Base-by-base conservation (phyloP, 2,888 invertebrate species). In the Nezara viridula region DNA sequence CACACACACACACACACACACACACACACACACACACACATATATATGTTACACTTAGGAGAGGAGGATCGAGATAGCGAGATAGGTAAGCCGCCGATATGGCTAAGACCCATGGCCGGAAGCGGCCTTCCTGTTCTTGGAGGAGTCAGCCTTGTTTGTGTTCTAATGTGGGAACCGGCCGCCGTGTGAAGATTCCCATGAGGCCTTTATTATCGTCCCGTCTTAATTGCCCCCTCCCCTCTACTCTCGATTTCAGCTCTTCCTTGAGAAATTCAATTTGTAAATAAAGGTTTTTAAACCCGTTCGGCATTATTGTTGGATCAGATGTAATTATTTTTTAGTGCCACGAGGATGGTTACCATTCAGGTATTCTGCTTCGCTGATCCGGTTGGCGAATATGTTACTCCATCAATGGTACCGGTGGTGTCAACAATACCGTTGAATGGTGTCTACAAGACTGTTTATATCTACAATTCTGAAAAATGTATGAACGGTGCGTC, bases 141-240 rank as follows among this genome's bases (percentile, higher is more conserved):
- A 44, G 44, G 81, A 81, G 81, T 47, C 81, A 81, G 81, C n/a
- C 81, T 81, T 44, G 81, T 81, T 81, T 81, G 44, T 81, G 81
- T 81, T 81, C 44, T 81, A 81, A 81, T 81, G 81, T 81, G 81
- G 81, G 81, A 81, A 81, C 81, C n/a, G 44, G 2, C n/a, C n/a
- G 81, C 47, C 81, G 81, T 81, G 81, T 81, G 81, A 81, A 81
- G 81, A 81, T 81, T 81, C 81, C 81, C 81, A 81, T 47, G 81
- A 1, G 24, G 2, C 44, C 81, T 81, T 81, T 81, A 81, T 81
- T 81, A 81, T 81, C 81, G 24, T 44, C n/a, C 44, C 44, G 81
- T 40, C 44, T 81, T 81, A 81, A 81, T 81, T 81, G 12, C 44
- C 1, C 40, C 77, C 5, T 21, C 40, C 81, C n/a, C 81, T 16